Evolutionary conservation across 53 echinoderm and acorn worm species (phyloP), one percentile per base, ranked within the genome.

Genomic region (Temnopleurus reevesii): DNA sequence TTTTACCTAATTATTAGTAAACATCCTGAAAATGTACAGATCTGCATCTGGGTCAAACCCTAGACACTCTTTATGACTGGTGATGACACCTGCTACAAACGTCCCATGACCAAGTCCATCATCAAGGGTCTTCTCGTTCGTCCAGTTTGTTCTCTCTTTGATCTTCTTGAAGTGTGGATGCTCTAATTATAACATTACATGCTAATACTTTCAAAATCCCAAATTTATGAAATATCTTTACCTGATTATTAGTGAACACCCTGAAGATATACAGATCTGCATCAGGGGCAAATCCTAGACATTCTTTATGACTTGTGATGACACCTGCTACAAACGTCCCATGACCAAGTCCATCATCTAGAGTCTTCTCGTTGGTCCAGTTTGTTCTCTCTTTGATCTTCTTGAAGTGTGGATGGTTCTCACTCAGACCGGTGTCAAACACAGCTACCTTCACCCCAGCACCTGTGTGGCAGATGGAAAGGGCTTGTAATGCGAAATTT

Each of bases 281-380:
- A 93, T 98, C 99, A 6, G 99, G 99, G 31, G 99, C 99, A 44
- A 98, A 98, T 23, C 99, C 99, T 54, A 90, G 91, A 66, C 99
- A 98, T 25, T 98, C 99, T 28, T 89, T 92, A 49, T 91, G 93
- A 85, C 99, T 98, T 82, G 94, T 92, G 91, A 98, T 96, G 83
- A 98, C 99, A 55, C 99, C 99, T 30, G 99, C 99, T 7, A 98
- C 99, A n/a, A 98, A 98, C 30, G 99, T 98, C 76, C 99, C 99
- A 60, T 98, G 99, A 34, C 99, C 99, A 90, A 98, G 89, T 7
- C 95, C 99, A 86, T 98, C 99, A 86, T 98, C 92, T 45, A 95
- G 89, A n/a, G 95, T 98, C 92, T 98, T 98, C 76, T 98, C 99
- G 86, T 98, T 95, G 46, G 99, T 98, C 99, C 99, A 98, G 81